Base-by-base conservation (phyloP, 2,113 vertebrate species). In the Ranitomeya imitator region DNA sequence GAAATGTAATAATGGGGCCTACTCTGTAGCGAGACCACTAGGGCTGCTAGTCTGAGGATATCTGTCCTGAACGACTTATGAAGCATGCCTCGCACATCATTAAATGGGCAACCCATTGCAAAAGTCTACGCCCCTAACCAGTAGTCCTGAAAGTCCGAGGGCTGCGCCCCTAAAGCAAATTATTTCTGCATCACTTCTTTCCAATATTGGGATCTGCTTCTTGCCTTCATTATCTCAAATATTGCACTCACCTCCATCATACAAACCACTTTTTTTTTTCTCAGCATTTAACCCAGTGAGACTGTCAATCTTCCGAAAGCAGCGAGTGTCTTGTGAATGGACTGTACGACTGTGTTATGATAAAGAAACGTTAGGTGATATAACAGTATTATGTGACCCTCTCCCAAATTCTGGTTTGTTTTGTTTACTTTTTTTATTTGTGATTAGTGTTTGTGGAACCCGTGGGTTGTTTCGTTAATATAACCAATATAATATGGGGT, bases 391-490 rank as follows among this genome's bases (percentile, higher is more conserved):
- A 98, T 95, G 95, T 96, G 93, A 92, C 92, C 59, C 78, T n/a
- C 37, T 13, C 55, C 13, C 51, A 45, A 45, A 45, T 45, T 45
- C 37, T 45, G 37, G 3, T 45, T 45, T 45, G 37, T 45, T 45
- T 45, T 45, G 3, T 45, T 45, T 31, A 31, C 73, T 65, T 76
- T 96, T 94, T 96, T 96, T 97, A 96, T 96, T 96, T 96, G 96
- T 98, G 96, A 97, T 97, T 95, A 96, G 95, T 97, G 96, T 93
- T 93, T 95, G 97, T 97, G 96, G 96, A 96, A 97, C 97, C 96
- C 96, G 96, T 93, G 91, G 93, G 90, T 90, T 96, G 94, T 96
- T 96, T 94, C 96, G 95, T 96, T 96, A 96, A 94, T 96, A 94
- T 95, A 83, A 92, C 86, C 93, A 92, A 94, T 91, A 94, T 93